A percentile compares a stretch with the other conserved stretches of the same genome.
These are phyloP conservation scores for Mormoops blainvillei DNA, from an alignment of 2,113 vertebrate genomes.

Conservation along the genomic window DNA sequence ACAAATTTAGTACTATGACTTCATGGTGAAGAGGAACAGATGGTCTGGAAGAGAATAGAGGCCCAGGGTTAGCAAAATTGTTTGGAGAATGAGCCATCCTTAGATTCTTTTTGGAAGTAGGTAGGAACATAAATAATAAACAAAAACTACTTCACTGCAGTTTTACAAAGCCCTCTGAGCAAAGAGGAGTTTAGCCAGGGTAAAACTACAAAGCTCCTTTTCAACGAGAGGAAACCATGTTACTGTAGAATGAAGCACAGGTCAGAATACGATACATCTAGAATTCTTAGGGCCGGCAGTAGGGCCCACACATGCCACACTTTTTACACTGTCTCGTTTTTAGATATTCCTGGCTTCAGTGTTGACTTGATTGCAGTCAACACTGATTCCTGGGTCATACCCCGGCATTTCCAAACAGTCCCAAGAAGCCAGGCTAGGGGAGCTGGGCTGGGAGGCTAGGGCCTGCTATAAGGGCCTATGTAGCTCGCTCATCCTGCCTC, in stretches of 20 bases:
- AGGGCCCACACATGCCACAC: not conserved
- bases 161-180: not conserved
- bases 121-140: constrained; percentile 7
- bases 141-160: not conserved
- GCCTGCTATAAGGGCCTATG: accelerated
- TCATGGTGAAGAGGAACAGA: constrained; percentile 50
- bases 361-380: not conserved
- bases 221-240: not conserved
- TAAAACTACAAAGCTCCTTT: constrained; percentile 3
- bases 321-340: not conserved
- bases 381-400: not conserved
- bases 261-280: not conserved
- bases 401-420: not conserved
- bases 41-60: constrained; percentile 40
- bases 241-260: not conserved
- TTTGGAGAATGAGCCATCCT: not conserved
- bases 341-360: not conserved
- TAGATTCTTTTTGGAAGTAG: not conserved
- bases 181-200: not conserved
- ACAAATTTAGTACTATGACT: constrained; percentile 57
- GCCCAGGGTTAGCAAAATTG: constrained; percentile 7
- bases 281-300: not conserved
- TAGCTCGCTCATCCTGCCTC: not conserved
- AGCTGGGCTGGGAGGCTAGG: not conserved
- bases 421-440: not conserved